Base-by-base conservation (phyloP, 2,888 invertebrate genomes). In the Trichacis sp. region DNA sequence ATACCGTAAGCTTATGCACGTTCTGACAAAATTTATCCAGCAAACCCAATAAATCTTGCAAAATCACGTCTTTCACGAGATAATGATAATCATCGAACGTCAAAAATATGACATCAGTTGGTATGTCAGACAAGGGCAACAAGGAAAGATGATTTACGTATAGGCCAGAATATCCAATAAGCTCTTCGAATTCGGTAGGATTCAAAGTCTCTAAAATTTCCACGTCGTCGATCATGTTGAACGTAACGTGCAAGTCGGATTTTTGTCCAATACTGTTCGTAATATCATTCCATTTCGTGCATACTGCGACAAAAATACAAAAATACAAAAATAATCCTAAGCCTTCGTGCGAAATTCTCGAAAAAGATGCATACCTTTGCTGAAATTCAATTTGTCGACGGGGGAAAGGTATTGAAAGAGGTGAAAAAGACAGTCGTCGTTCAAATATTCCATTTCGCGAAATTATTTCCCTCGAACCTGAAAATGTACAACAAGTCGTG, bases 391-490 rank as follows among this genome's bases (percentile, higher is more conserved):
- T 36, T 36, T 36, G n/a, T 36, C 36, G n/a, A 36, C 4, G 3
- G 36, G 36, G n/a, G 36, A 36, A 36, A 36, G 9, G 9, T 36
- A 36, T 36, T 12, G n/a, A 9, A 36, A 2, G 36, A 36, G 36
- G 36, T 36, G 12, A 9, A 36, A 36, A n/a, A 29, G n/a, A 45
- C 14, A 1, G 14, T 19, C 20, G 30, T 33, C 11, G 11, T 49
- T 33, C 5, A 33, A 33, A 49, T 33, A 29, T 17, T 49, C 15
- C 30, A 11, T 33, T 45, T 45, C n/a, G n/a, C n/a, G n/a, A n/a
- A n/a, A n/a, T n/a, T n/a, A n/a, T n/a, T n/a, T n/a, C n/a, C n/a
- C n/a, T n/a, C n/a, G n/a, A n/a, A n/a, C n/a, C n/a, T n/a, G n/a
- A n/a, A n/a, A n/a, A n/a, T n/a, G n/a, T n/a, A n/a, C n/a, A n/a